Evolutionary conservation across 2,113 vertebrate species (phyloP).

Genomic region (Mastomys coucha): DNA sequence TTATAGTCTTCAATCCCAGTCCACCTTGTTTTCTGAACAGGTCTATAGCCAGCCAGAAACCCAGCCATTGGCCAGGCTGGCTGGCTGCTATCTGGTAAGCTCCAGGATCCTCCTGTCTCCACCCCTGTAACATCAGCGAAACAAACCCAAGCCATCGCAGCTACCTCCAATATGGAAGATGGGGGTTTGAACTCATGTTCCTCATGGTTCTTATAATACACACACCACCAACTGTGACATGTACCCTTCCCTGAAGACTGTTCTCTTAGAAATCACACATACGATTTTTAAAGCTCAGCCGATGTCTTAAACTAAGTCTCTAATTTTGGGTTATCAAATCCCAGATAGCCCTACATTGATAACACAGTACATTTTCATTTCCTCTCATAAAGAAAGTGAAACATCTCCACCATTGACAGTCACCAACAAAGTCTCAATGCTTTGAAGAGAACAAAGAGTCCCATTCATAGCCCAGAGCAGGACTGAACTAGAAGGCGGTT

Average conservation of each 20-base stretch:
- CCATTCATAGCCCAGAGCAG: constrained; percentile 89
- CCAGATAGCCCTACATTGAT: background rate
- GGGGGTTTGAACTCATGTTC: background rate
- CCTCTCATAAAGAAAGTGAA: constrained; percentile 69
- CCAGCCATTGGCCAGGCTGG: too few relatives aligned
- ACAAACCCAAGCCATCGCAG: too few relatives aligned
- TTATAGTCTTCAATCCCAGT: background rate
- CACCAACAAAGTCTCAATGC: constrained; percentile 34
- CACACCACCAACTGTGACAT: background rate
- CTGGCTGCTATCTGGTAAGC: background rate
- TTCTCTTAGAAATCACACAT: constrained; percentile 6
- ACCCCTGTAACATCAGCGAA: background rate
- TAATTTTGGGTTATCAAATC: background rate
- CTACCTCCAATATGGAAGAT: too few relatives aligned
- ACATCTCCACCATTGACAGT: constrained; percentile 45
- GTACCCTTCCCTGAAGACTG: background rate
- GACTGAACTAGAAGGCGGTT: constrained; percentile 90
- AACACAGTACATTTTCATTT: constrained; percentile 60
- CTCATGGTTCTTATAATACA: too few relatives aligned
- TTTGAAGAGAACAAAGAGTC: constrained; percentile 90
- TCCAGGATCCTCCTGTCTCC: background rate
- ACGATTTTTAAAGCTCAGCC: background rate
- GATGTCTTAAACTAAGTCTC: background rate
- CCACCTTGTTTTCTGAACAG: background rate
- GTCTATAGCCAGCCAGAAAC: too few relatives aligned